Base-by-base conservation (phyloP, 2,113 vertebrate genomes). In the Melanostigma gelatinosum region DNA sequence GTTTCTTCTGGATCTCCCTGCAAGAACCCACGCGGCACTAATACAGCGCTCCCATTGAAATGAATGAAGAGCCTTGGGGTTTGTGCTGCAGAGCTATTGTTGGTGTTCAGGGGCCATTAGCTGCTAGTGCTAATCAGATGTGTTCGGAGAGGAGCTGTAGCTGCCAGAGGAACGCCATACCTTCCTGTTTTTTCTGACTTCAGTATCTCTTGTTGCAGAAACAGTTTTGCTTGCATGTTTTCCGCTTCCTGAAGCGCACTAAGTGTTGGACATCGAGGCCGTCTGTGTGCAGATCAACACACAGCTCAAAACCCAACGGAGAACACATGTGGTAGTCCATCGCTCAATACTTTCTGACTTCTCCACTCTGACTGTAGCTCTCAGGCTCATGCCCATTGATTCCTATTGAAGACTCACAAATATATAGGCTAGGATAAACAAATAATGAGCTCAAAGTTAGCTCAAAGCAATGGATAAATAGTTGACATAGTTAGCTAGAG, bases 1-100 rank as follows among this genome's bases (percentile, higher is more conserved):
- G 65, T 67, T 48, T 46, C 4, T n/a, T 22, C 3, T 11, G 34
- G 22, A 69, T 18, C 48, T 10, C 32, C 32, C 50, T 77, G 72
- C 34, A 74, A 57, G 72, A 66, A 36, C 68, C 82, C 84, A 79
- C 3, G 54, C 79, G n/a, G 73, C 60, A 16, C 72, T 79, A 52
- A 87, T 62, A 38, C 55, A 80, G 66, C 16, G 72, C 63, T 40
- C 63, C 36, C 24, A 69, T 7, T 62, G 38, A 67, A 42, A 75
- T 58, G 76, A 76, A 77, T 64, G 68, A 66, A 52, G 50, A 55
- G 58, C 60, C 66, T 11, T 60, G 38, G 52, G 50, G 50, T n/a
- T 50, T 34, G 40, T 20, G 38, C 82, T 62, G 75, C 62, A 8
- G 70, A 36, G 69, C 74, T 6, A 72, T 86, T 84, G 83, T 68